Evolutionary conservation across 2,888 invertebrate species (phyloP), one percentile per base, ranked within the genome.

Genomic region (Caenorhabditis sp.): DNA sequence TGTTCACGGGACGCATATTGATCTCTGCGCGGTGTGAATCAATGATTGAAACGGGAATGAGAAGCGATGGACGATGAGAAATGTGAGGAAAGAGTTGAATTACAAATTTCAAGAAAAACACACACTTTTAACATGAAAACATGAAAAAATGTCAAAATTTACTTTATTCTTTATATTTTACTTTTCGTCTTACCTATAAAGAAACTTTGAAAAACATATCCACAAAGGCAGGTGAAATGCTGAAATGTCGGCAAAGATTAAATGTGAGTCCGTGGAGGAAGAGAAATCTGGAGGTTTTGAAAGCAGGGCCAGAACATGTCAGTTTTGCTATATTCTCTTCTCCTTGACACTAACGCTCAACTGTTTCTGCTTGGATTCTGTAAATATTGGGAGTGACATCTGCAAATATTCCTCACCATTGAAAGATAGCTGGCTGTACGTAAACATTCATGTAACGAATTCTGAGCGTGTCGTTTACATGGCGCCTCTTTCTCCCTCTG

Each of bases 401-500:
- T 51, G 67, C 67, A 76, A 76, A 76, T 61, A 74, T 58, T 67
- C 26, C 18, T 11, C 9, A n/a, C n/a, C n/a, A n/a, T 9, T 32
- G 32, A 32, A 4, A 32, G 35, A 51, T 51, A 67, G 28, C 26
- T 51, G 60, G 67, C 26, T 65, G 67, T 67, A 61, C 65, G 67
- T 67, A 76, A 76, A 67, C 60, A 72, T 26, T 20, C 32, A 44
- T 60, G 76, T 67, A 76, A 76, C 67, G 50, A 67, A 76, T 76
- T 76, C 76, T 40, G 74, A 60, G 74, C 18, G 67, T 26, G 60
- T 65, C 51, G 37, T 6, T 26, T 32, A 18, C 22, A 32, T 37
- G 47, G 26, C 64, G 58, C 50, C 35, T 47, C 56, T 64, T 13
- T 13, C 44, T 53, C 51, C 50, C n/a, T 50, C 64, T 50, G 61